phyloP scores from a whole-genome alignment of 2,797 vertebrate species.

The Sebastolobus altivelis region DNA sequence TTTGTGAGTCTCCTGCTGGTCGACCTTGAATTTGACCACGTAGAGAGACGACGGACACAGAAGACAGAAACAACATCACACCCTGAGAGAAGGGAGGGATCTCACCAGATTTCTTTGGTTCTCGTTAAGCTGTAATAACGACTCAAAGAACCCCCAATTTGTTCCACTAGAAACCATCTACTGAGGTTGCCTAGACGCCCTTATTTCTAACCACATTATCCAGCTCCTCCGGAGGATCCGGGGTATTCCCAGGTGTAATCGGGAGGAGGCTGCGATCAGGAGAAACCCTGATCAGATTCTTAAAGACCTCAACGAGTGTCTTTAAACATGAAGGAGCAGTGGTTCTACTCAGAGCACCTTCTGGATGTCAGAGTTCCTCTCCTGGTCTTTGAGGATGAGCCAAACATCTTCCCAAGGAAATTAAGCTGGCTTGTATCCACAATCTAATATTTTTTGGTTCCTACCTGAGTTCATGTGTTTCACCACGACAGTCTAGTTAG shows the following conservation, averaged over 20 bases:
- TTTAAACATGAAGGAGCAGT: not conserved
- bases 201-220: not conserved
- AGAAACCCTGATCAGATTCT: not conserved
- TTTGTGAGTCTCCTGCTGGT: slow-evolving; percentile 11
- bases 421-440: not conserved
- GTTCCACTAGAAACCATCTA: not conserved
- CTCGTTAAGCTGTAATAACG: not conserved
- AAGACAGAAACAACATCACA: not conserved
- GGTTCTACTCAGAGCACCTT: not conserved
- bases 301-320: not conserved
- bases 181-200: not conserved
- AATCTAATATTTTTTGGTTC: not conserved
- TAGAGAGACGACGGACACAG: not conserved
- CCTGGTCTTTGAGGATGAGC: not conserved
- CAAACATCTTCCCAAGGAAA: not conserved
- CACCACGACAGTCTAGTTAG: no score
- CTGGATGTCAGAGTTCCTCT: not conserved
- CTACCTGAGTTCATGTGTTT: not conserved
- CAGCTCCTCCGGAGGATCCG: not conserved
- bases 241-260: not conserved
- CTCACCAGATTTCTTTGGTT: not conserved
- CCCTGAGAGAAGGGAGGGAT: not conserved
- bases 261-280: not conserved
- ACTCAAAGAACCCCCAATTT: not conserved
- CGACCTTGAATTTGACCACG: slow-evolving; percentile 39